Base-by-base conservation (phyloP, 2,888 invertebrate species). In the Limnephilus marmoratus region DNA sequence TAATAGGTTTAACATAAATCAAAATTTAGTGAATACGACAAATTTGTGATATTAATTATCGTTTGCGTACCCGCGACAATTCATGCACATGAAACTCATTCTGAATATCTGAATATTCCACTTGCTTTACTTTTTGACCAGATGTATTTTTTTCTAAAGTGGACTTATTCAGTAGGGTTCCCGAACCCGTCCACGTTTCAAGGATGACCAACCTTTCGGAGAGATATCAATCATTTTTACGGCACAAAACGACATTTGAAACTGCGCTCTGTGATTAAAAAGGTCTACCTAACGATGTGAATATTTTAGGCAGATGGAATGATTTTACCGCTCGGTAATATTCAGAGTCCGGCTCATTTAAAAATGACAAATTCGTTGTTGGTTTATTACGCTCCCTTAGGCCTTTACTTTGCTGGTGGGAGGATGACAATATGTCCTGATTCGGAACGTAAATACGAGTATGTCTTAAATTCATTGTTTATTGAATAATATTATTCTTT, bases 201-300 rank as follows among this genome's bases (percentile, higher is more conserved):
- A 31, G 29, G 24, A 31, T 49, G 88, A 53, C 88, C 68, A 68
- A 34, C 88, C 68, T 53, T 88, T 68, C 12, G 18, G 37, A 29
- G 53, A 53, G 88, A 68, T 68, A 88, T 88, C 88, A 88, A 88
- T 88, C 88, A 88, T 88, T 68, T 88, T 88, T 53, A 88, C 53
- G 88, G 68, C 53, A 68, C 53, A 68, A 68, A 18, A 68, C 24
- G 53, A 68, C 37, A 88, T 68, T 31, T 68, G 53, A 88, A 88
- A 53, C 24, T 53, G 88, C 88, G 53, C 18, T 68, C 31, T 88
- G 68, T 68, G 88, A 88, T 88, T 88, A 88, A 88, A 88, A 88
- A 34, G 88, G 88, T 68, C 11, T 12, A n/a, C 29, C 88, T n/a
- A 29, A 88, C 88, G n/a, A 85, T 45, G 85, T 85, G 85, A 41